Percentiles rank a stretch among this genome's conserved stretches.
These are phyloP conservation scores for Dipodomys merriami DNA, from an alignment of 2,113 vertebrate genomes.

Conservation along the genomic window DNA sequence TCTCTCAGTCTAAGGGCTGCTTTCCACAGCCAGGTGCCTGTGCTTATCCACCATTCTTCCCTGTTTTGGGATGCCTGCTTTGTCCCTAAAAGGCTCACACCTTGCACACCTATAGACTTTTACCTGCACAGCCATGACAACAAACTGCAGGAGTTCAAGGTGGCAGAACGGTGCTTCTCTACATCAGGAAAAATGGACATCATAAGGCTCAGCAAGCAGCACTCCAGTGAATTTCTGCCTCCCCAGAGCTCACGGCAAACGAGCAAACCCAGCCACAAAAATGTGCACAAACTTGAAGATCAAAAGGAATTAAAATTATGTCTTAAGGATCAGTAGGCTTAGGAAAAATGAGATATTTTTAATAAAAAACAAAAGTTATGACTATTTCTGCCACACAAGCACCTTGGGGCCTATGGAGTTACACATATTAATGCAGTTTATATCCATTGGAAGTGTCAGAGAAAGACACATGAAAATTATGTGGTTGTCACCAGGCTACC, in stretches of 20 bases:
- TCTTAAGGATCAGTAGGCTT: constrained; percentile 45
- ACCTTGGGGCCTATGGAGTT: not conserved
- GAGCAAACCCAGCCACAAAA: not conserved
- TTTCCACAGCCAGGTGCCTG: not conserved
- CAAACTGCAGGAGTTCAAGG: not conserved
- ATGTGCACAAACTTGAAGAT: not conserved
- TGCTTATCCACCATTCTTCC: not conserved
- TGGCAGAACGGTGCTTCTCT: not conserved
- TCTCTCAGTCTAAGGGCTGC: not conserved
- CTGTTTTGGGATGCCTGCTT: accelerated
- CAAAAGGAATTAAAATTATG: constrained; percentile 20
- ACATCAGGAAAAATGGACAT: not conserved
- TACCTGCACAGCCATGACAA: not conserved
- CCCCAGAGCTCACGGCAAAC: not conserved
- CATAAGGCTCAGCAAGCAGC: not conserved
- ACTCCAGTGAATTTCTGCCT: not conserved
- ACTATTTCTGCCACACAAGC: constrained; percentile 44
- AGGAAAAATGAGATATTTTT: constrained; percentile 37
- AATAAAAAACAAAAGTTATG: constrained; percentile 58
- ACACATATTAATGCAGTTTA: not conserved
- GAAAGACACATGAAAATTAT: not conserved
- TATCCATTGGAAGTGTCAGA: not conserved
- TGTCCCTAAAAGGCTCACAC: accelerated
- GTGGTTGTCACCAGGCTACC: no score
- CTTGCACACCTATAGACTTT: not conserved